A percentile compares a stretch with the other conserved stretches of the same genome.
These are phyloP conservation scores for Tetheella fluctuosa DNA, from an alignment of 2,888 invertebrate genomes.

Conservation along the genomic window DNA sequence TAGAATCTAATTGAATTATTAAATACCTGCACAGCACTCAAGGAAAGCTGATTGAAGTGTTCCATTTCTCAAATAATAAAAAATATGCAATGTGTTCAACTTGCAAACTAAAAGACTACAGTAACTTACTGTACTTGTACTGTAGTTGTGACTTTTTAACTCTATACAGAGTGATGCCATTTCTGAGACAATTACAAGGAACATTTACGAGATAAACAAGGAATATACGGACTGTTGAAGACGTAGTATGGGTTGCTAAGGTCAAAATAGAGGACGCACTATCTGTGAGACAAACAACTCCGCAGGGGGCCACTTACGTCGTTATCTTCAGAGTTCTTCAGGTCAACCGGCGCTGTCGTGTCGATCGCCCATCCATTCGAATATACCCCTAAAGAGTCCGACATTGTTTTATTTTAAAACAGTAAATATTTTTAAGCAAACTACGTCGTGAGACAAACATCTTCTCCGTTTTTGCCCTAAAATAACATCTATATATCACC, in stretches of 20 bases:
- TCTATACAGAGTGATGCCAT: slow-evolving; percentile 48
- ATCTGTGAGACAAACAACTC: slow-evolving; percentile 70
- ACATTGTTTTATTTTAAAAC: slow-evolving; percentile 49
- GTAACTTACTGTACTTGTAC: too few relatives aligned
- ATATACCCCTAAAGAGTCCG: slow-evolving; percentile 59
- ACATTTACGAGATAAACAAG: slow-evolving; percentile 33
- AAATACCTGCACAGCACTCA: slow-evolving; percentile 5
- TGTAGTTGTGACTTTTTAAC: slow-evolving; percentile 13
- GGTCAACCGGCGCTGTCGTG: slow-evolving; percentile 75
- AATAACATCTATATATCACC: slow-evolving; percentile 22
- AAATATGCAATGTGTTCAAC: background rate
- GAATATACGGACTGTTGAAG: slow-evolving; percentile 33
- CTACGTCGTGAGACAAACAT: slow-evolving; percentile 34
- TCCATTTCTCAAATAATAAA: background rate
- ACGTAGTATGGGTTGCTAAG: slow-evolving; percentile 40
- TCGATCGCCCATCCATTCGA: slow-evolving; percentile 79
- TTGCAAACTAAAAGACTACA: background rate
- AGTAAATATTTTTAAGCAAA: slow-evolving; percentile 17
- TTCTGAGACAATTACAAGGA: slow-evolving; percentile 44
- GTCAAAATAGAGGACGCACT: slow-evolving; percentile 59
- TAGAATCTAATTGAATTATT: background rate
- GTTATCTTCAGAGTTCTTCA: slow-evolving; percentile 65
- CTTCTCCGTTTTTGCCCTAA: slow-evolving; percentile 35
- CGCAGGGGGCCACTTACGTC: slow-evolving; percentile 80
- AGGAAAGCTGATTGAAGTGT: slow-evolving; percentile 7